A percentile compares a stretch with the other conserved stretches of the same genome.
These are phyloP conservation scores for Brachyopa scutellaris DNA, from an alignment of 2,888 invertebrate species.

Conservation along the genomic window DNA sequence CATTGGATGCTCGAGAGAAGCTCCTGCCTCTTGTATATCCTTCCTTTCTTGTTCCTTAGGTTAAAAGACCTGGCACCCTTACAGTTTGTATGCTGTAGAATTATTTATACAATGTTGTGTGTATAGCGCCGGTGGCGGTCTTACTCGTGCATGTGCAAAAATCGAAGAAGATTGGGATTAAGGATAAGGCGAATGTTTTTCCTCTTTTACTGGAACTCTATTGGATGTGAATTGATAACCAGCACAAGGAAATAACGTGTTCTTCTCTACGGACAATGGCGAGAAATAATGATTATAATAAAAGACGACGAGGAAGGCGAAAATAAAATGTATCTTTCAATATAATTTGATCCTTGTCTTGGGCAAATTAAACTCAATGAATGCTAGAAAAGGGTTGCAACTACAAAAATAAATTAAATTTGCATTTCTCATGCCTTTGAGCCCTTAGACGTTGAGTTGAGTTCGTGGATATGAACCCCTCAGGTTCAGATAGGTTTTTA, in stretches of 20 bases:
- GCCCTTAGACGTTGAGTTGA: too few relatives aligned
- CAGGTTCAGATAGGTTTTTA: too few relatives aligned
- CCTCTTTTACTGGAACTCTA: constrained; percentile 27
- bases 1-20: constrained; percentile 45
- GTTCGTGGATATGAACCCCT: too few relatives aligned
- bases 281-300: constrained; percentile 32
- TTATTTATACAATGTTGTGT: constrained; percentile 1
- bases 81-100: constrained; percentile 16
- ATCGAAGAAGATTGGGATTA: constrained; percentile 50
- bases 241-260: constrained; percentile 21
- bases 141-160: constrained; percentile 41
- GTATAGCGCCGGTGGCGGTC: constrained; percentile 5
- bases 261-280: constrained; percentile 14
- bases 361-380: not conserved
- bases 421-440: not conserved
- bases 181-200: constrained; percentile 48
- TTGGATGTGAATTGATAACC: constrained; percentile 52
- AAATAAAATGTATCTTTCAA: constrained; percentile 4
- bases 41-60: constrained; percentile 6
- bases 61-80: not conserved
- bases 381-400: not conserved
- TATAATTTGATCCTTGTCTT: constrained; percentile 25
- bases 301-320: constrained; percentile 1
- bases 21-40: constrained; percentile 26
- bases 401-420: not conserved